Base-by-base conservation (phyloP, 2,113 vertebrate species). In the Morone chrysops region DNA sequence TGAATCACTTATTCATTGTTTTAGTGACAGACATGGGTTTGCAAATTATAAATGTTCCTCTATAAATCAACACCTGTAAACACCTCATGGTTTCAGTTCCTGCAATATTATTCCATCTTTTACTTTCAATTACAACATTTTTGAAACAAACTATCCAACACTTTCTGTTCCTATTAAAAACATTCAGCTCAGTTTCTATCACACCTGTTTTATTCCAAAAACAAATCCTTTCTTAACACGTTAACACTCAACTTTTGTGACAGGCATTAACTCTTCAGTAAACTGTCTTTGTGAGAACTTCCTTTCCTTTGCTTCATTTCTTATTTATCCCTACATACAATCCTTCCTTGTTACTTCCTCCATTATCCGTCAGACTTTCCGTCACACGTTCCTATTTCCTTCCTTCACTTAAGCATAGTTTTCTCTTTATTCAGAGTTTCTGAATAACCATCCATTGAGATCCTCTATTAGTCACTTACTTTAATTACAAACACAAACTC, bases 1-100 rank as follows among this genome's bases (percentile, higher is more conserved):
- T 22, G 9, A 59, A 57, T 76, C 9, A 53, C 89, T 91, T 92
- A 92, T 90, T 25, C 25, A 25, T 25, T 25, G 72, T 47, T 76
- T 61, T 13, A 76, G 16, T 70, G 66, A 87, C 38, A 86, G 76
- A 83, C 51, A 78, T 18, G 31, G 5, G 8, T 43, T 41, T 81
- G 18, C 17, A 74, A 78, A 81, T 61, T 18, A 71, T 36, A 67
- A 56, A 65, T 84, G 50, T 40, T 50, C 69, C 25, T 22, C 38
- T 20, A 22, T 18, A 25, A 85, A 22, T 53, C 4, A 61, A 81
- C 68, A 77, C 20, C 60, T 81, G 75, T 40, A 41, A 54, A 72
- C 78, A 80, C 40, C 4, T 65, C 20, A 43, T 70, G 61, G 25
- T 67, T 83, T 63, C 36, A 53, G 53, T 72, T 65, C 31, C 13